A percentile compares a stretch with the other conserved stretches of the same genome.
phyloP scores from a whole-genome alignment of 2,113 vertebrate genomes.

The Cariama cristata region DNA sequence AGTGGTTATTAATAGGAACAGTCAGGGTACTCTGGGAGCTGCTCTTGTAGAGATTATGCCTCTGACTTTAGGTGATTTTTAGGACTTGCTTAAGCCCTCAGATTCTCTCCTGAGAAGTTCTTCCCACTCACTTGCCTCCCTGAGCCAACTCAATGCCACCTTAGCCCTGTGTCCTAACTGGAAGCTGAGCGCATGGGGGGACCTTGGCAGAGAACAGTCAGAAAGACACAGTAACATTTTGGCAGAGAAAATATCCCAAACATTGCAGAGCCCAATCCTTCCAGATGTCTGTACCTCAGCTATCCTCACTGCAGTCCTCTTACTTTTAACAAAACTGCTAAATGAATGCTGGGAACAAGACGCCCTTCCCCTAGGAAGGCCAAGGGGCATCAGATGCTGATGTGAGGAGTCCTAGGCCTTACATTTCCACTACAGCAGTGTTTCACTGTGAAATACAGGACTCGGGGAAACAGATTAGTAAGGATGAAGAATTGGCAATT shows the following conservation, averaged over 20 bases:
- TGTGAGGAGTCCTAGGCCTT: neutral
- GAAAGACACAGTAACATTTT: neutral
- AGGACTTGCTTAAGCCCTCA: neutral
- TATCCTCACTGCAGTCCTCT: neutral
- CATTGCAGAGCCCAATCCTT: neutral
- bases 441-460: neutral
- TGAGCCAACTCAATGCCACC: neutral
- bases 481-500: neutral
- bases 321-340: neutral
- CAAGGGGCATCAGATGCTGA: neutral
- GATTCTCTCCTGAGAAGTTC: neutral
- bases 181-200: neutral
- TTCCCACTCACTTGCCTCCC: neutral
- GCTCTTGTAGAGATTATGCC: neutral
- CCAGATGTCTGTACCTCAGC: neutral
- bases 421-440: neutral
- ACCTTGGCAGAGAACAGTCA: neutral
- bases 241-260: neutral
- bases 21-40: neutral
- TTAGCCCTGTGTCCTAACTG: neutral
- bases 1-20: constrained; percentile 42
- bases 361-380: neutral
- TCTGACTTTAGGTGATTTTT: neutral
- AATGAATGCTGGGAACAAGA: neutral
- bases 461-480: neutral